phyloP scores from a whole-genome alignment of 2,113 vertebrate genomes.

The Pedetes capensis region DNA sequence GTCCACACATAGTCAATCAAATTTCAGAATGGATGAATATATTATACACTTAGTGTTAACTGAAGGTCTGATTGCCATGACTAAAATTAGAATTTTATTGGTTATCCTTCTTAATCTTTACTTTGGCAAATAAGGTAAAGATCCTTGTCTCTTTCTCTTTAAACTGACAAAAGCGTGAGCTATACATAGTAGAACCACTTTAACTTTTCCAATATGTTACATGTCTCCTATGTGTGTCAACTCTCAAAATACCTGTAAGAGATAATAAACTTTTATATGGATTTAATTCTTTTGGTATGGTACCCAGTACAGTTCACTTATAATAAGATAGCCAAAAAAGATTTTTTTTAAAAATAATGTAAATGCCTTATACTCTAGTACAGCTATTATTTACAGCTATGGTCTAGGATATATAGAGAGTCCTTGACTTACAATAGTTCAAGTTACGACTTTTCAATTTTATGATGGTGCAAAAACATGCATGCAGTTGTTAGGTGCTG shows the following conservation, averaged over 20 bases:
- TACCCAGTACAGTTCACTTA: neutral
- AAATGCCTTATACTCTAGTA: neutral
- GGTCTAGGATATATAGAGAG: neutral
- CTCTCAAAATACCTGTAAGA: neutral
- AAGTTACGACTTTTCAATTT: neutral
- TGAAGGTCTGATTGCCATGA: neutral
- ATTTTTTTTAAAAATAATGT: neutral
- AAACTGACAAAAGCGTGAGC: neutral
- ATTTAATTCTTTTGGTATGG: neutral
- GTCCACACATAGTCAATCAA: neutral
- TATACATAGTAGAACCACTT: neutral
- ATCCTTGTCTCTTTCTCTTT: neutral
- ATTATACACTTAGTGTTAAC: neutral
- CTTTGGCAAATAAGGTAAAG: neutral
- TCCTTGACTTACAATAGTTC: neutral
- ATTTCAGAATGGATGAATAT: neutral
- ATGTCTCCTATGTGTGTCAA: neutral
- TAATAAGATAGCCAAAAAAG: neutral
- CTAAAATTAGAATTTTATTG: slow-evolving; percentile 13
- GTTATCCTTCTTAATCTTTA: slow-evolving; percentile 38
- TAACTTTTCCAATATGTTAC: neutral
- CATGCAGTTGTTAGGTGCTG: too few species aligned
- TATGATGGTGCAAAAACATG: neutral
- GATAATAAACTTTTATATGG: neutral
- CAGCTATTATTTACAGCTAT: neutral